Conservation (phyloP, 30 jellyfish, hydroid and myxozoan species). For the Chrysaora quinquecirrha region DNA sequence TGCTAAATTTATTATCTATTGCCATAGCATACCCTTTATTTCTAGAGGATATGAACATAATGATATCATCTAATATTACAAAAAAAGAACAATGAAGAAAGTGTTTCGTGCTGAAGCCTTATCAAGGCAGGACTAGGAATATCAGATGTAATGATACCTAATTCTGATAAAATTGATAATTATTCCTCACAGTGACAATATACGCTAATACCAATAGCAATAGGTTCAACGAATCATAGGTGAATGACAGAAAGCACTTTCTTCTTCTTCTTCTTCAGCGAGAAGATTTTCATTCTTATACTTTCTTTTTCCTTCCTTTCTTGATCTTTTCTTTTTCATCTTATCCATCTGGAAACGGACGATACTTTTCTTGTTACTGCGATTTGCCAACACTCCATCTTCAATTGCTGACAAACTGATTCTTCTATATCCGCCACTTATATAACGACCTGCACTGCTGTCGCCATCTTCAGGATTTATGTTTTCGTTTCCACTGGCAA, state of each 20-base stretch:
- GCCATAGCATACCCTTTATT: no score
- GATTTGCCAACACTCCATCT: constrained; percentile 1
- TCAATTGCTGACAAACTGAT: constrained; percentile 52
- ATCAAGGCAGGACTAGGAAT: no score
- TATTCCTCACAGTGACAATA: no score
- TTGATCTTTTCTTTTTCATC: not conserved
- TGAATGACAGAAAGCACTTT: not conserved
- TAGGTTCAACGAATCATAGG: not conserved
- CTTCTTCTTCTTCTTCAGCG: not conserved
- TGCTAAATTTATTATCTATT: no score
- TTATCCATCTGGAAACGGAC: no score
- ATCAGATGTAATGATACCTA: no score
- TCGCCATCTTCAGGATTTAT: not conserved
- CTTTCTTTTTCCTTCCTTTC: not conserved
- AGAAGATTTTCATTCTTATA: not conserved
- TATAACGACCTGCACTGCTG: not conserved
- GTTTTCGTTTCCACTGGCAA: constrained; percentile 2
- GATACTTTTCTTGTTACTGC: not conserved
- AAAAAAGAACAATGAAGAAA: no score
- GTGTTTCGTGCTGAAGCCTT: no score
- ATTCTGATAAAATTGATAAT: no score
- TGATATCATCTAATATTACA: no score
- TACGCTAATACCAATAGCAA: no score
- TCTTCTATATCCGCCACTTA: constrained; percentile 62
- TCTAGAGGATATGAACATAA: no score